Conservation (phyloP, 2,113 vertebrate genomes). For the Trematocara variabile region DNA sequence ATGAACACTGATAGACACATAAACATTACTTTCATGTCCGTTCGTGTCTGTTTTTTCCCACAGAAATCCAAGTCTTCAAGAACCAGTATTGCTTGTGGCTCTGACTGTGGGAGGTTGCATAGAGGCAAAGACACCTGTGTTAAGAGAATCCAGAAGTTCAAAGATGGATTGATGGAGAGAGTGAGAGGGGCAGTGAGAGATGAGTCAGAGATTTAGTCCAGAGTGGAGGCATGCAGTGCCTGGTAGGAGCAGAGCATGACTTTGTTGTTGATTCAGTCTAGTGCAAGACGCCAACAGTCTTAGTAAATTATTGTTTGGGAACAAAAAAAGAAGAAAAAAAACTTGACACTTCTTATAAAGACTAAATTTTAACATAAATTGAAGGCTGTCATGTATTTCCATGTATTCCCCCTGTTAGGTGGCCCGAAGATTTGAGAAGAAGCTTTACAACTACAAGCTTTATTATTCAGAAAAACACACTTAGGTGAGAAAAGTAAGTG, state of each 20-base stretch:
- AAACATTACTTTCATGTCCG: not conserved
- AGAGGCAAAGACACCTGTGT: not conserved
- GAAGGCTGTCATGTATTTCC: not conserved
- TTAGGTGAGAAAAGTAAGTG: not conserved
- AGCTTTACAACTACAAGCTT: not conserved
- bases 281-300: not conserved
- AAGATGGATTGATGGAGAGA: not conserved
- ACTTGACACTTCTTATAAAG: not conserved
- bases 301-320: not conserved
- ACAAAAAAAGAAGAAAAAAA: not conserved
- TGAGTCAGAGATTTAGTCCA: constrained; percentile 10
- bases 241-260: constrained; percentile 4
- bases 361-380: not conserved
- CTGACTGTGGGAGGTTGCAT: constrained; percentile 17
- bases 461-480: not conserved
- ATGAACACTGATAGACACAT: not conserved
- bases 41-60: not conserved
- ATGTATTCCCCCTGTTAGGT: not conserved
- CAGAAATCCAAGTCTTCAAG: not conserved
- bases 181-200: constrained; percentile 6
- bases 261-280: constrained; percentile 4
- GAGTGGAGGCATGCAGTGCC: constrained; percentile 21
- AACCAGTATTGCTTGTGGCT: constrained; percentile 9
- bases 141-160: constrained; percentile 17
- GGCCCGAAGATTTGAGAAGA: rapidly evolving